Conservation (phyloP, 2,113 vertebrate species). For the Plestiodon gilberti region DNA sequence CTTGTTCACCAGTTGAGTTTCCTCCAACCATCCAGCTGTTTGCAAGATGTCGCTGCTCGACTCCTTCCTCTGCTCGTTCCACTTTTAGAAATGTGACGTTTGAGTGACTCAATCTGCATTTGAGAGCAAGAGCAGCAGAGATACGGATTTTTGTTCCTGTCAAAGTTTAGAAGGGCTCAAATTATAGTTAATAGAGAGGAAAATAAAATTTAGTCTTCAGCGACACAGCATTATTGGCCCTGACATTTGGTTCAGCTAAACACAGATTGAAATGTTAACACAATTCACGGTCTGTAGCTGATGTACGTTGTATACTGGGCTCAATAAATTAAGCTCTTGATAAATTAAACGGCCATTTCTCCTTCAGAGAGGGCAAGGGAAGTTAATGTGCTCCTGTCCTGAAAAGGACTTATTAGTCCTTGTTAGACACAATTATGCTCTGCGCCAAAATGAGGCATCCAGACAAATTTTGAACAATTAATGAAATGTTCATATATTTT, state of each 20-base stretch:
- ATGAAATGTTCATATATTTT: slow-evolving; percentile 14
- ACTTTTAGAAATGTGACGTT: background rate
- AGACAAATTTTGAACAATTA: background rate
- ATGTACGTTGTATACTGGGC: slow-evolving; percentile 4
- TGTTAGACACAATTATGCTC: slow-evolving; percentile 60
- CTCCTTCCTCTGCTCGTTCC: background rate
- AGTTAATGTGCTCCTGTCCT: slow-evolving; percentile 25
- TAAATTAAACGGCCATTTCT: slow-evolving; percentile 9
- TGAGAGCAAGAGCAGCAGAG: background rate
- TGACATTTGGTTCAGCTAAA: background rate
- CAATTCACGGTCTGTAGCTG: slow-evolving; percentile 5
- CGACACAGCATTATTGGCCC: background rate
- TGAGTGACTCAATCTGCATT: background rate
- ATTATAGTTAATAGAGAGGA: background rate
- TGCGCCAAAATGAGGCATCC: slow-evolving; percentile 51
- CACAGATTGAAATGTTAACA: background rate
- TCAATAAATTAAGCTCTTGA: background rate
- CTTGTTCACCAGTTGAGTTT: background rate
- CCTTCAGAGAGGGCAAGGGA: background rate
- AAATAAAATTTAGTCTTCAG: background rate
- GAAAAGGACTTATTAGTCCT: slow-evolving; percentile 64
- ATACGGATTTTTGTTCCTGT: background rate
- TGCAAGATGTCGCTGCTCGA: no score
- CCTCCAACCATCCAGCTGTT: background rate
- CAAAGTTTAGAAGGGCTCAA: background rate